Conservation (phyloP, 2,888 invertebrate genomes). For the Macrosiphum euphorbiae region DNA sequence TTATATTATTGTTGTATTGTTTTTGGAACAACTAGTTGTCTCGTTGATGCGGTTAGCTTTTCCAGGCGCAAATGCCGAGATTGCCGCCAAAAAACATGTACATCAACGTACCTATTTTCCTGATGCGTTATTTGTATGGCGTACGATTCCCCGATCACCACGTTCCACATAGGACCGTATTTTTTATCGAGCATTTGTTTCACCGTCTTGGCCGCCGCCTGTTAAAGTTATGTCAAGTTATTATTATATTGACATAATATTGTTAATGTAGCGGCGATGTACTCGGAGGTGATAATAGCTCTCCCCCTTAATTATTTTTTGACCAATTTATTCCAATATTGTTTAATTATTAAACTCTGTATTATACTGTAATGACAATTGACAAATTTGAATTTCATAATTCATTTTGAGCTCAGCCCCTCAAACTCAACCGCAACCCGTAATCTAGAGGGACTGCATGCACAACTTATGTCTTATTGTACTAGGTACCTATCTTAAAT, state of each 20-base stretch:
- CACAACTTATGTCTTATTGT: too few relatives aligned
- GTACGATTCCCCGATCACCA: constrained; percentile 95
- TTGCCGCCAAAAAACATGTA: constrained; percentile 94
- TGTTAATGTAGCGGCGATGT: not conserved
- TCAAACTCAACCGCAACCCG: too few relatives aligned
- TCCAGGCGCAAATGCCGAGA: constrained; percentile 90
- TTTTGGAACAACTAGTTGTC: not conserved
- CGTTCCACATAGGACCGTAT: constrained; percentile 94
- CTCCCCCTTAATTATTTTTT: not conserved
- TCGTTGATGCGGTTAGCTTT: constrained; percentile 70
- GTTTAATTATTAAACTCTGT: not conserved
- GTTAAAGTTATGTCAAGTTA: constrained; percentile 69
- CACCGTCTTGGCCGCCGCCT: constrained; percentile 92
- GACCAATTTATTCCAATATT: not conserved
- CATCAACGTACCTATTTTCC: constrained; percentile 85
- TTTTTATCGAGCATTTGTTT: constrained; percentile 97
- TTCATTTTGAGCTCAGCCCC: too few relatives aligned
- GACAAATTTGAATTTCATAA: too few relatives aligned
- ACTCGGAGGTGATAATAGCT: not conserved
- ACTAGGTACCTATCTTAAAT: not conserved
- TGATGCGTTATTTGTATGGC: constrained; percentile 95
- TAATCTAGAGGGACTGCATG: too few relatives aligned
- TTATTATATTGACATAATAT: not conserved
- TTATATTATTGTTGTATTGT: not conserved
- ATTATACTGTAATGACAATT: not conserved